Conservation (phyloP, 2,113 vertebrate species). For the Polypterus senegalus region DNA sequence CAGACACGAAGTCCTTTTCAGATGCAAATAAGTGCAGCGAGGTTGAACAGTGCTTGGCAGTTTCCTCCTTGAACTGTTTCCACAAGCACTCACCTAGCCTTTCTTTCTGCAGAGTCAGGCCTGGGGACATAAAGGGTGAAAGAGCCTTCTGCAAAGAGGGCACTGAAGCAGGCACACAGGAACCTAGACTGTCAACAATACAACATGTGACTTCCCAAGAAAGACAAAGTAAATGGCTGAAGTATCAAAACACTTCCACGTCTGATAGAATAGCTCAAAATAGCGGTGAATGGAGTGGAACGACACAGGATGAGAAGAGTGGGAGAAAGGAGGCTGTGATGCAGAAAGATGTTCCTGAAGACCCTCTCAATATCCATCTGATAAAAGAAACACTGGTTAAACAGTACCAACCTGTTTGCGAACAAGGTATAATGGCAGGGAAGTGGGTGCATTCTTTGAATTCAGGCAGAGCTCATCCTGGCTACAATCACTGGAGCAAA, state of each 20-base stretch:
- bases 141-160: constrained; percentile 12
- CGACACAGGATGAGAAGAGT: constrained; percentile 2
- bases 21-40: neutral
- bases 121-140: constrained; percentile 25
- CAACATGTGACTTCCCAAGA: constrained; percentile 7
- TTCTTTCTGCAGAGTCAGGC: constrained; percentile 16
- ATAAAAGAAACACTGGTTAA: constrained; percentile 21
- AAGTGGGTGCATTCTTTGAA: constrained; percentile 18
- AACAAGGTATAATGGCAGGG: constrained; percentile 20
- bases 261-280: constrained; percentile 18
- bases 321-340: neutral
- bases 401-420: constrained; percentile 2
- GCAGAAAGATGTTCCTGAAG: constrained; percentile 5
- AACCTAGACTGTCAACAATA: neutral
- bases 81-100: constrained; percentile 5
- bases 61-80: constrained; percentile 3
- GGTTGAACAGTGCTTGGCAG: neutral
- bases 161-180: neutral
- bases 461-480: constrained; percentile 18
- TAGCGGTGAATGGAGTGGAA: constrained; percentile 5
- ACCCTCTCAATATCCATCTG: constrained; percentile 11
- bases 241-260: constrained; percentile 35
- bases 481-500: neutral
- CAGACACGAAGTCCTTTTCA: neutral
- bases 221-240: constrained; percentile 54